phyloP scores from a whole-genome alignment of 2,113 vertebrate genomes.

The Noturus placidus region DNA sequence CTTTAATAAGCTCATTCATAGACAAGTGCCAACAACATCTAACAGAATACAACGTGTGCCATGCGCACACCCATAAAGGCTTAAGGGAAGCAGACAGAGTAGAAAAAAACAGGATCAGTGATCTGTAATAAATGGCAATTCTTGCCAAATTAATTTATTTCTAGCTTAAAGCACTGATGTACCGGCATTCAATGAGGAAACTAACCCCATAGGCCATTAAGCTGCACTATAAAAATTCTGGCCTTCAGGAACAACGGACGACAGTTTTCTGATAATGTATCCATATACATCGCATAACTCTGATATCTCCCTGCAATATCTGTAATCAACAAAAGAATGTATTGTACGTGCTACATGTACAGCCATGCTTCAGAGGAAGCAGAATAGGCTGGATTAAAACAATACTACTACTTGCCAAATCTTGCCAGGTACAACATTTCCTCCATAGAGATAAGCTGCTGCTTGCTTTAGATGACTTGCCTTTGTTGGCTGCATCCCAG shows the following conservation, averaged over 20 bases:
- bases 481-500: slow-evolving; percentile 70
- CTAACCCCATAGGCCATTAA: neutral
- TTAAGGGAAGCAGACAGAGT: neutral
- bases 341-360: neutral
- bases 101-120: neutral
- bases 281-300: neutral
- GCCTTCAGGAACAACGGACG: neutral
- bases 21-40: slow-evolving; percentile 25
- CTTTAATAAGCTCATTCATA: slow-evolving; percentile 17
- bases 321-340: neutral
- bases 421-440: neutral
- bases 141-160: slow-evolving; percentile 14
- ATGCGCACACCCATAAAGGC: neutral
- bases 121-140: neutral
- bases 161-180: neutral
- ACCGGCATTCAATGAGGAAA: neutral
- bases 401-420: neutral
- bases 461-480: slow-evolving; percentile 56
- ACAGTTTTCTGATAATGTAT: neutral
- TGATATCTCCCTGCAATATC: neutral
- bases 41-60: slow-evolving; percentile 16
- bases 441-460: neutral
- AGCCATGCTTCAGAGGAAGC: slow-evolving; percentile 4
- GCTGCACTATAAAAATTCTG: neutral
- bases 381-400: neutral